A percentile compares a stretch with the other conserved stretches of the same genome.
phyloP scores from a whole-genome alignment of 2,113 vertebrate species.

The Pyxicephalus adspersus region DNA sequence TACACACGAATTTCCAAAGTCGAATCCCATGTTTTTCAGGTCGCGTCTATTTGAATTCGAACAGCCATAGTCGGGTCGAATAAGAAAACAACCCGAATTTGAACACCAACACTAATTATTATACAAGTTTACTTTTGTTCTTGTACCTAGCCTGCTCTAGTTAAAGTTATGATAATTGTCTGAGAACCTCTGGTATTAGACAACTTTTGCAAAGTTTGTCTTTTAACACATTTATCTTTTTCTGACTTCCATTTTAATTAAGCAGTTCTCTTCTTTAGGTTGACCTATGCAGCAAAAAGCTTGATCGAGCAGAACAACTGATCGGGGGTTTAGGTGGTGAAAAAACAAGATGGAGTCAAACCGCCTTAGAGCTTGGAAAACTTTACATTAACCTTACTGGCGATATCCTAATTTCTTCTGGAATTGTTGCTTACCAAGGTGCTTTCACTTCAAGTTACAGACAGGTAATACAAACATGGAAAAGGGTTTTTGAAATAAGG shows the following conservation, averaged over 20 bases:
- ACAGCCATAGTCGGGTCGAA: too few relatives aligned
- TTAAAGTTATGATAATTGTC: too few relatives aligned
- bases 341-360: constrained; percentile 82
- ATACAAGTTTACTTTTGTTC: too few relatives aligned
- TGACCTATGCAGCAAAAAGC: constrained; percentile 85
- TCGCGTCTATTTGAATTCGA: too few relatives aligned
- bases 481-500: background rate
- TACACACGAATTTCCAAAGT: too few relatives aligned
- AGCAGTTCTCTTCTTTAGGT: constrained; percentile 67
- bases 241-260: background rate
- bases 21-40: too few relatives aligned
- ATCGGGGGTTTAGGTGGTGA: constrained; percentile 89
- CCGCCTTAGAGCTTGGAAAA: constrained; percentile 75
- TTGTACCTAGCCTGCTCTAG: too few relatives aligned
- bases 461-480: constrained; percentile 70
- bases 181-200: too few relatives aligned
- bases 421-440: constrained; percentile 82
- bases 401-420: constrained; percentile 85
- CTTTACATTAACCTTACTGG: constrained; percentile 82
- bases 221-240: too few relatives aligned
- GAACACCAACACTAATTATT: too few relatives aligned
- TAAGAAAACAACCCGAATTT: too few relatives aligned
- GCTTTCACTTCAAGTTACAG: constrained; percentile 87
- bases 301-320: constrained; percentile 82
- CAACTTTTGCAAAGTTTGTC: too few relatives aligned